Percentiles rank a stretch among this genome's conserved stretches.
Conservation (phyloP, 2,797 vertebrate species). For the Epinephelus awoara region DNA sequence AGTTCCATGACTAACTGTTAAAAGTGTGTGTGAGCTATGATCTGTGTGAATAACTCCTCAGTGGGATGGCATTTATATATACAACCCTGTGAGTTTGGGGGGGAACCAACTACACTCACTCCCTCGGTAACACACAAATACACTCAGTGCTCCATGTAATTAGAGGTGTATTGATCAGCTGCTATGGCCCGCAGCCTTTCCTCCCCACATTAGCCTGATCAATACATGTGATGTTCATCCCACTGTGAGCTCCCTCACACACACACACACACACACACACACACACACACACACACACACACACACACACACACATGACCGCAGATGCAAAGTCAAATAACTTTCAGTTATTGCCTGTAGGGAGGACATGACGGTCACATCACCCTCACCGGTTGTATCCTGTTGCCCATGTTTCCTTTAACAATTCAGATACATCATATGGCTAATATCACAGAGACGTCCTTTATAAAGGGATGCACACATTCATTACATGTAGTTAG, state of each 20-base stretch:
- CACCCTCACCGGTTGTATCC: conserved; percentile 19
- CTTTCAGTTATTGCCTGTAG: conserved; percentile 70
- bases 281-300: neutral
- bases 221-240: conserved; percentile 87
- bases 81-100: conserved; percentile 66
- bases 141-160: conserved; percentile 75
- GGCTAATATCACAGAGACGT: neutral
- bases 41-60: conserved; percentile 49
- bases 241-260: conserved; percentile 60
- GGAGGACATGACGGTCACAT: conserved; percentile 68
- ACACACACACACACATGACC: neutral
- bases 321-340: conserved; percentile 60
- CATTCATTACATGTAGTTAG: neutral
- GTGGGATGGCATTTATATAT: conserved; percentile 82
- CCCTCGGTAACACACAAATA: conserved; percentile 43
- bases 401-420: neutral
- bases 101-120: conserved; percentile 40
- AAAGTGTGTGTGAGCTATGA: conserved; percentile 19
- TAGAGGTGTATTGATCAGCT: conserved; percentile 85
- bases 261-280: conserved; percentile 38
- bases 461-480: neutral
- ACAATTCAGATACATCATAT: neutral
- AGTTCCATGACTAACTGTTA: conserved; percentile 9
- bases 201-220: conserved; percentile 86
- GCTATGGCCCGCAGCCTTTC: conserved; percentile 83